phyloP scores from a whole-genome alignment of 2,113 vertebrate genomes.

The Ranitomeya imitator region DNA sequence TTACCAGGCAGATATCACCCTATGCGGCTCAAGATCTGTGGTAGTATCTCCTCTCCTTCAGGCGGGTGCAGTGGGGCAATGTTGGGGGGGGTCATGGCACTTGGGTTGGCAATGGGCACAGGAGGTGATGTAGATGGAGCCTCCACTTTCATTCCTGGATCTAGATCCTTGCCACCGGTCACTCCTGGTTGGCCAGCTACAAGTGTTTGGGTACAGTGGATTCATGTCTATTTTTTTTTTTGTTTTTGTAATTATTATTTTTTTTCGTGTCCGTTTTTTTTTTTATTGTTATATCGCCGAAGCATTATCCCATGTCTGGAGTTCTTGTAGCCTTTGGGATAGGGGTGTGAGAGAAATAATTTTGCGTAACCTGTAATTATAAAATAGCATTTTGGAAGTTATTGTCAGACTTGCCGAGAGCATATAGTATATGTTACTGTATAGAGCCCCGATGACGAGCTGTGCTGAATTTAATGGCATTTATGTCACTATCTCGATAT shows the following conservation, averaged over 20 bases:
- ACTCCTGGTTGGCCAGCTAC: slow-evolving; percentile 26
- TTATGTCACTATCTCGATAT: neutral
- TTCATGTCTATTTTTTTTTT: neutral
- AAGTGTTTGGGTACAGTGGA: slow-evolving; percentile 21
- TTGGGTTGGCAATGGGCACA: slow-evolving; percentile 37
- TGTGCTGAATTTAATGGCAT: neutral
- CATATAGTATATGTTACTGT: neutral
- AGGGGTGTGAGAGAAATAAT: slow-evolving; percentile 22
- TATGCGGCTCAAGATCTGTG: slow-evolving; percentile 56
- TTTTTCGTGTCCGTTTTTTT: neutral
- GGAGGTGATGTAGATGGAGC: slow-evolving; percentile 25
- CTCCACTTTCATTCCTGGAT: slow-evolving; percentile 33
- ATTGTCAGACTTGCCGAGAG: neutral
- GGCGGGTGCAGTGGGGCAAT: slow-evolving; percentile 37
- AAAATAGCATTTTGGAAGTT: neutral
- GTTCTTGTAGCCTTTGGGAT: slow-evolving; percentile 36
- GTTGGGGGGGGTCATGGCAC: slow-evolving; percentile 30
- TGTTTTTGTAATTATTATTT: neutral
- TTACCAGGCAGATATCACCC: slow-evolving; percentile 55
- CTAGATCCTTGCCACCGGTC: slow-evolving; percentile 36
- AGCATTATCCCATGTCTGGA: neutral
- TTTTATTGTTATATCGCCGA: neutral
- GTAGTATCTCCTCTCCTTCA: slow-evolving; percentile 51
- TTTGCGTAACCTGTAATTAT: slow-evolving; percentile 38
- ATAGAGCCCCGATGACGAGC: neutral